Evolutionary conservation across 2,797 vertebrate genomes (phyloP), one percentile per base, ranked within the genome.

Genomic region (Takifugu ocellatus): DNA sequence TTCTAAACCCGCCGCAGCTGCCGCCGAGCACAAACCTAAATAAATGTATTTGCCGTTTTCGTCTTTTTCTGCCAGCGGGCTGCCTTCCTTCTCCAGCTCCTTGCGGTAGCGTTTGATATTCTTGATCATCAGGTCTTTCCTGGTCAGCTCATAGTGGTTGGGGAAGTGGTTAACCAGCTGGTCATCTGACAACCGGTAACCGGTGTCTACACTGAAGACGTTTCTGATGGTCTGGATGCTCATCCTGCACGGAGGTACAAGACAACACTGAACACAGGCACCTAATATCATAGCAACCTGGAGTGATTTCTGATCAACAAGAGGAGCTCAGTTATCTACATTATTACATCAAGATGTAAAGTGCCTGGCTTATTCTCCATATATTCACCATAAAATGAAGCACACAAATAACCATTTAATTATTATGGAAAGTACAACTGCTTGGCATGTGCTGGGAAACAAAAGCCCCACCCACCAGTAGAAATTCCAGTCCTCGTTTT

Each of bases 81-180:
- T 98, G 59, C 92, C 82, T 72, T 99, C 97, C 64, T 97, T 98
- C 80, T 99, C 96, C 56, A 98, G 85, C 26, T 99, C 97, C 59
- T 96, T 98, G 59, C 97, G 90, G 69, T 98, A 99, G 21, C 97
- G 90, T 54, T 99, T 99, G 67, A 99, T 99, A 75, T 99, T 99
- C 81, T 99, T 99, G 72, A 99, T 95, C 97, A 99, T 98, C 81
- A 99, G 80, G 66, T 99, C 97, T 70, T 99, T 99, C 43, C 97
- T 91, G 43, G 97, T 99, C 75, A 99, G 88, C 56, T 99, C 97
- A 3, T 99, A 99, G 84, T 99, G 97, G 86, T 99, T 99, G 42
- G 97, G 97, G 59, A 98, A 99, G 63, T 99, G 97, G 84, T 99
- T 99, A 63, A 99, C 96, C 78, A 98, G 94, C 78, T 99, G 97